phyloP scores from a whole-genome alignment of 2,888 invertebrate species.

The Apeira syringaria region DNA sequence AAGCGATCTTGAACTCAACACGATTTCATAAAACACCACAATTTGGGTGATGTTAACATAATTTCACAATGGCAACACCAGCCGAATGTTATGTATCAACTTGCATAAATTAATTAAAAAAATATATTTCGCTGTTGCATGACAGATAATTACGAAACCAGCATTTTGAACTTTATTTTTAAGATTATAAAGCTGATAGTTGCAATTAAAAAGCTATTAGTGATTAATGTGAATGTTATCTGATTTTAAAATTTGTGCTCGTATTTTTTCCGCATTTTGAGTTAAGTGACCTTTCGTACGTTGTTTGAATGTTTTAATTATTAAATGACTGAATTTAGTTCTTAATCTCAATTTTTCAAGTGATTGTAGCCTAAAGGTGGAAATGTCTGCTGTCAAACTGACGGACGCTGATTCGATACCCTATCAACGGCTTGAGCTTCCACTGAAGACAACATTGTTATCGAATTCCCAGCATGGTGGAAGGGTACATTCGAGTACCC shows the following conservation, averaged over 20 bases:
- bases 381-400: too few relatives aligned
- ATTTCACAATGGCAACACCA: conserved; percentile 9
- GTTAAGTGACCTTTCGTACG: conserved; percentile 9
- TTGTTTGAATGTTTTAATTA: conserved; percentile 1
- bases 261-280: conserved; percentile 10
- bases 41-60: conserved; percentile 11
- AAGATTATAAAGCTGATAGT: background rate
- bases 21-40: conserved; percentile 7
- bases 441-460: too few relatives aligned
- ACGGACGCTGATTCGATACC: too few relatives aligned
- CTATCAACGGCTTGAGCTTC: too few relatives aligned
- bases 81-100: conserved; percentile 3
- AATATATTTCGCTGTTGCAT: conserved; percentile 1
- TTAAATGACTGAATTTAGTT: too few relatives aligned
- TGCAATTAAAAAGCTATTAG: background rate
- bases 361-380: too few relatives aligned
- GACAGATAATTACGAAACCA: background rate
- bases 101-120: conserved; percentile 9
- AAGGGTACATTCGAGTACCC: too few relatives aligned
- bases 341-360: too few relatives aligned
- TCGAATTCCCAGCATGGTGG: too few relatives aligned
- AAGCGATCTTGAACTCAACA: background rate
- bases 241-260: conserved; percentile 1
- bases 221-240: conserved; percentile 6
- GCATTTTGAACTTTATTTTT: conserved; percentile 1